Conservation (phyloP, 2,113 vertebrate species). For the Hippocampus guttulatus region DNA sequence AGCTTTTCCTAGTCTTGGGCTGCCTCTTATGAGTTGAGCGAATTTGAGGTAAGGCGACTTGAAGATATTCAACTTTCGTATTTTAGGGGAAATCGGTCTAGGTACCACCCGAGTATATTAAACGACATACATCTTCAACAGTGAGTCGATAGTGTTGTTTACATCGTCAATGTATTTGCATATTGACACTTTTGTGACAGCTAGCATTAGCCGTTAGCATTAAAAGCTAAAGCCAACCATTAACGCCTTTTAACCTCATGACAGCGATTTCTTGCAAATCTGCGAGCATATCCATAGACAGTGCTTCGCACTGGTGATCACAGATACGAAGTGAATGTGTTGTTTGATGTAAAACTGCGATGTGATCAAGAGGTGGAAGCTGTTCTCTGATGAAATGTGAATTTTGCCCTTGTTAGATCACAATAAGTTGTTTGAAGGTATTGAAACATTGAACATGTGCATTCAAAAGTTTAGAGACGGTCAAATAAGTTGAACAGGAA, state of each 20-base stretch:
- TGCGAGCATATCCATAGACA: background rate
- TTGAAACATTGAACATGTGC: background rate
- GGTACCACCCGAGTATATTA: background rate
- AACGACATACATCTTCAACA: background rate
- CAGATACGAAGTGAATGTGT: background rate
- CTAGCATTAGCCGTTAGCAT: background rate
- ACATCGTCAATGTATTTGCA: conserved; percentile 8
- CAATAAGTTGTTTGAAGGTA: background rate
- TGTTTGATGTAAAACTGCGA: background rate
- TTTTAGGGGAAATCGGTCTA: background rate
- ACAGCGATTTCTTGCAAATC: background rate
- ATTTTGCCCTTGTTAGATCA: too few relatives aligned
- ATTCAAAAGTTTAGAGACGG: background rate
- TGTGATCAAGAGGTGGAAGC: background rate
- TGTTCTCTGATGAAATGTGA: background rate
- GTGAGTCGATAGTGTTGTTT: background rate
- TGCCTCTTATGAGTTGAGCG: conserved; percentile 53
- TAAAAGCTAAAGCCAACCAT: background rate
- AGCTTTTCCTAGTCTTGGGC: conserved; percentile 17
- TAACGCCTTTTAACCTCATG: background rate
- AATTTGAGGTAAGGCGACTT: conserved; percentile 39
- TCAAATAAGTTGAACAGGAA: background rate
- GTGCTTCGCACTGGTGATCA: background rate
- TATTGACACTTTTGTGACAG: conserved; percentile 14
- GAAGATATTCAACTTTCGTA: background rate